Evolutionary conservation across 2,888 invertebrate species (phyloP), one percentile per base, ranked within the genome.

Genomic region (Acleris laterana): DNA sequence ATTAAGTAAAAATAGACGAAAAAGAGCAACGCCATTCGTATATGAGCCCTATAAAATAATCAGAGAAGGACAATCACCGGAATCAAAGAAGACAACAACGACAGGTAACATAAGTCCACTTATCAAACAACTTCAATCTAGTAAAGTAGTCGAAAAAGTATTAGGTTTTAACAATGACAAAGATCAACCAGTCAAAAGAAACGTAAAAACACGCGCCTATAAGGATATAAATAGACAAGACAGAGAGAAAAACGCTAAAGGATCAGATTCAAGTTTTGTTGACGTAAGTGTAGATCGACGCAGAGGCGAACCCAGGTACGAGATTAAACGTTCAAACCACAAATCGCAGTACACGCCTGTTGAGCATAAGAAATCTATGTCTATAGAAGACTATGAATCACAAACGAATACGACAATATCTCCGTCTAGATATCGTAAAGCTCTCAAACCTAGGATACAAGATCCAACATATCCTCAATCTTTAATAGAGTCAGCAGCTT

Each of bases 1-100:
- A 56, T 25, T 71, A 19, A 77, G 13, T 4, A 38, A 13, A 38
- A 38, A 4, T 13, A 38, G 93, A 74, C 82, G 71, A 65, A 90
- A 81, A 74, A 77, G 93, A 70, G 82, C 86, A 17, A 70, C 85
- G 6, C 79, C 87, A 1, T 93, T 93, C 80, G 75, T 88, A 6
- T 93, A 93, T 70, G 93, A 93, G 74, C 93, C 93, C 0, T 93
- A 93, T 65, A 93, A 93, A 83, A 90, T 93, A 38, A 89, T 93
- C 56, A 84, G 82, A 74, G 91, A 92, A 56, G 82, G 82, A 25
- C 89, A 88, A 78, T 71, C 81, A 38, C 84, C 81, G 68, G 92
- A 90, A 63, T 85, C 87, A 1, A 92, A 89, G 66, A 92, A 91
- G 80, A 87, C 88, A 32, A 86, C 87, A 7, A 84, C 88, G 11